These are phyloP conservation scores for Acanthosoma haemorrhoidale DNA, from an alignment of 2,888 invertebrate species.

Conservation along the genomic window DNA sequence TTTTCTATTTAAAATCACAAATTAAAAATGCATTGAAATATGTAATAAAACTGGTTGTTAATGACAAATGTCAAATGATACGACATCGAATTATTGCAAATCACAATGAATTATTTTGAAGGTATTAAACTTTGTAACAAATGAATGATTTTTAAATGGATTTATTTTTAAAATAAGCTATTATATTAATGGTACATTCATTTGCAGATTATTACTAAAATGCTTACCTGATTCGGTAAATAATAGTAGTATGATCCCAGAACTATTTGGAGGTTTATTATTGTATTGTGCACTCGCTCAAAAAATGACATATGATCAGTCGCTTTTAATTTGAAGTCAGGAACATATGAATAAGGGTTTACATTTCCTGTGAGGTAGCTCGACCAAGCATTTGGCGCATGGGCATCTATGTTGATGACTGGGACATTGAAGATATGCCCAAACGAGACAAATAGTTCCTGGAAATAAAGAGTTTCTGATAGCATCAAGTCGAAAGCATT, in stretches of 20 bases:
- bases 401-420: constrained; percentile 33
- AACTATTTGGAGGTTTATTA: constrained; percentile 66
- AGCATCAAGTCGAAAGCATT: constrained; percentile 37
- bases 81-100: no score
- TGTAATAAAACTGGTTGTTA: no score
- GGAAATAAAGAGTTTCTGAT: constrained; percentile 34
- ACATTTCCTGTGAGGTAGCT: constrained; percentile 1
- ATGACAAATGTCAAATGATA: no score
- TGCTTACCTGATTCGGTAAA: background rate
- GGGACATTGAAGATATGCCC: constrained; percentile 38
- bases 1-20: no score
- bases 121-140: no score
- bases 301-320: background rate
- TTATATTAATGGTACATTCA: no score
- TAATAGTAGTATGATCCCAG: background rate
- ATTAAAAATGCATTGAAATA: no score
- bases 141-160: no score
- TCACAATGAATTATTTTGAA: no score
- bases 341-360: background rate
- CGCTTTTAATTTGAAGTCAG: background rate
- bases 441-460: constrained; percentile 36
- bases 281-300: constrained; percentile 45
- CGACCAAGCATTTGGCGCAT: background rate
- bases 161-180: no score
- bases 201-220: no score